Percentiles rank a stretch among this genome's conserved stretches.
Conservation (phyloP, 1,140 invertebrate genomes). For the Zaprionus gabonicus region DNA sequence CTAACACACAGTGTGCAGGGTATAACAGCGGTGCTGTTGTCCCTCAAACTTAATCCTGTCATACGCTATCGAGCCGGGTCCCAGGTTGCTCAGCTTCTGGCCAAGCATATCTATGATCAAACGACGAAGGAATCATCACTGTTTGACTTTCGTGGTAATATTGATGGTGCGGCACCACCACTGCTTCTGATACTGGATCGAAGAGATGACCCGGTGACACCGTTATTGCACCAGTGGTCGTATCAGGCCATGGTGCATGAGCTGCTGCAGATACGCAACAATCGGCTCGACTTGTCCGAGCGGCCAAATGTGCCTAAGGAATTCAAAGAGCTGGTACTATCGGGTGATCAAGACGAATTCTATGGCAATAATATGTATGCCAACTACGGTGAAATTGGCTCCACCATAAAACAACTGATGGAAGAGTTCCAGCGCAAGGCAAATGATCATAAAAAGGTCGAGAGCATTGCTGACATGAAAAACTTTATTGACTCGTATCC, state of each 20-base stretch:
- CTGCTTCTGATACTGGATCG: slow-evolving; percentile 95
- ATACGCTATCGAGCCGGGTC: slow-evolving; percentile 97
- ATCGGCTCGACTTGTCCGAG: slow-evolving; percentile 95
- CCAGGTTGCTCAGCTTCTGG: slow-evolving; percentile 92
- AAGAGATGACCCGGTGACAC: slow-evolving; percentile 97
- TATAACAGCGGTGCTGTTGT: slow-evolving; percentile 93
- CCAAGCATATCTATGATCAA: slow-evolving; percentile 93
- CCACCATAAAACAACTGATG: slow-evolving; percentile 98
- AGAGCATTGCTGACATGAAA: slow-evolving; percentile 99
- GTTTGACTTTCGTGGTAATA: slow-evolving; percentile 93
- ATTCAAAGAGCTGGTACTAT: slow-evolving; percentile 96
- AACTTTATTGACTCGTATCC: slow-evolving; percentile 99
- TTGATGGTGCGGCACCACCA: slow-evolving; percentile 87
- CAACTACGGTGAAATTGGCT: slow-evolving; percentile 99
- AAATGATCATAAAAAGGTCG: slow-evolving; percentile 98
- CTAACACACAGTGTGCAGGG: slow-evolving; percentile 93
- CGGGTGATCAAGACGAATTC: slow-evolving; percentile 98
- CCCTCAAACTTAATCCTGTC: slow-evolving; percentile 94
- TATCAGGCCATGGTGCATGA: slow-evolving; percentile 99
- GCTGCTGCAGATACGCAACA: slow-evolving; percentile 96
- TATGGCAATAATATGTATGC: slow-evolving; percentile 97
- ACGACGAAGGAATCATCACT: slow-evolving; percentile 94
- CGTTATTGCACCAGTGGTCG: slow-evolving; percentile 99
- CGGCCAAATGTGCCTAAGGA: slow-evolving; percentile 94
- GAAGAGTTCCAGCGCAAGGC: slow-evolving; percentile 98